A percentile compares a stretch with the other conserved stretches of the same genome.
Evolutionary conservation across 2,113 vertebrate species (phyloP).

Genomic region (Chrysochloris asiatica): DNA sequence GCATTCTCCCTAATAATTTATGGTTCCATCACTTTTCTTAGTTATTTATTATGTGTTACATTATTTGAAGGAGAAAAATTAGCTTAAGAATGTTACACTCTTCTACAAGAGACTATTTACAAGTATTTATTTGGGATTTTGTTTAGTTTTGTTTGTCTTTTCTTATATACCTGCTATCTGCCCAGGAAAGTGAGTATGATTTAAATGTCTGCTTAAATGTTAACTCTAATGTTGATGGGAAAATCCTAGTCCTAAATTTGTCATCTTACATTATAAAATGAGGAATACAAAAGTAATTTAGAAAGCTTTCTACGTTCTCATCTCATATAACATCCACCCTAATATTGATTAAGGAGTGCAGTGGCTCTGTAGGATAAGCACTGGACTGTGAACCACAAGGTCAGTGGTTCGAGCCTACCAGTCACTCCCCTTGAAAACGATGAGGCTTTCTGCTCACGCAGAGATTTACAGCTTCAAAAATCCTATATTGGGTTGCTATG

Average conservation of each 20-base stretch:
- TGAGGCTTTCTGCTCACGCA: too few relatives aligned
- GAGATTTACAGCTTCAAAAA: too few relatives aligned
- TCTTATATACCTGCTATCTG: not conserved
- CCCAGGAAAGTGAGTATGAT: not conserved
- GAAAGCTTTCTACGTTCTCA: not conserved
- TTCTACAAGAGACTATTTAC: not conserved
- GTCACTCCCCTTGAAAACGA: too few relatives aligned
- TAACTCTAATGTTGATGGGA: not conserved
- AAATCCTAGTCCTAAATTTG: not conserved
- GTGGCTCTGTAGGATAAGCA: too few relatives aligned
- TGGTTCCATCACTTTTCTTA: not conserved
- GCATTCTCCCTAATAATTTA: not conserved
- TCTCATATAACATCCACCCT: not conserved
- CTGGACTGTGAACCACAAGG: too few relatives aligned
- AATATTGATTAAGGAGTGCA: not conserved
- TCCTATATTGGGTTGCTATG: too few relatives aligned
- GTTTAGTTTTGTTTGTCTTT: not conserved
- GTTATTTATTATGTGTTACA: not conserved
- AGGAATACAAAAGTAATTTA: not conserved
- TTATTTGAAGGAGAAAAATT: constrained; percentile 21
- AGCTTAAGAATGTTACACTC: too few relatives aligned
- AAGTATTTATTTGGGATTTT: not conserved
- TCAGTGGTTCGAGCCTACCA: too few relatives aligned
- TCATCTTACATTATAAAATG: not conserved
- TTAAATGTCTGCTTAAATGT: not conserved